A percentile compares a stretch with the other conserved stretches of the same genome.
phyloP scores from a whole-genome alignment of 2,113 vertebrate species.

The Cygnus buccinator region DNA sequence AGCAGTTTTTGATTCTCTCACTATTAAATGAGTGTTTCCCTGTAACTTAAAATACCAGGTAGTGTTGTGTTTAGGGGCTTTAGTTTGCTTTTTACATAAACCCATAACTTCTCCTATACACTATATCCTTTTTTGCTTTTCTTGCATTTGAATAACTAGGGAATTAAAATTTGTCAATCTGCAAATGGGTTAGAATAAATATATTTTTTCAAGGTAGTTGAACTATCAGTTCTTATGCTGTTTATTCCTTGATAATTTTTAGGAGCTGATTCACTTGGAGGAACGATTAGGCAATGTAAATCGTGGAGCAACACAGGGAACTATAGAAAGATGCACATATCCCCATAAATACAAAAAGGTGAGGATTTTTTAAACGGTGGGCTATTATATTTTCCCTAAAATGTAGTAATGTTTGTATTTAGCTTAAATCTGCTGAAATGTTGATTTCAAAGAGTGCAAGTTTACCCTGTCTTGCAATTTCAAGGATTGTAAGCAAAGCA shows the following conservation, averaged over 20 bases:
- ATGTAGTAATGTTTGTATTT: neutral
- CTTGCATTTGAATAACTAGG: neutral
- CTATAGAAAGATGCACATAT: conserved; percentile 99
- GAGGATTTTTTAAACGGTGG: conserved; percentile 55
- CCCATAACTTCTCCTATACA: neutral
- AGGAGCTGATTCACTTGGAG: conserved; percentile 98
- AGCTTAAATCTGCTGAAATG: neutral
- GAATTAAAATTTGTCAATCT: neutral
- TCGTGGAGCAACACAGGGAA: conserved; percentile 98
- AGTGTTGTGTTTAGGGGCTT: neutral
- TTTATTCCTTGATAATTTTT: conserved; percentile 46
- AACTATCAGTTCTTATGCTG: conserved; percentile 16
- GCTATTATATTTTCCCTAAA: neutral
- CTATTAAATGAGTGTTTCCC: neutral
- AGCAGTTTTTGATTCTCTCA: neutral
- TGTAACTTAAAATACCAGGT: neutral
- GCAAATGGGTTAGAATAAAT: neutral
- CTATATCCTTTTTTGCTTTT: neutral
- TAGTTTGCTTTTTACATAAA: neutral
- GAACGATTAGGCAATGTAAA: conserved; percentile 98
- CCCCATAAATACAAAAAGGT: conserved; percentile 99
- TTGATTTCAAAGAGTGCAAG: neutral
- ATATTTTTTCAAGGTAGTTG: neutral
- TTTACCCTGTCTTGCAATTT: neutral
- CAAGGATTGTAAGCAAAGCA: neutral